Conservation (phyloP, 2,797 vertebrate species). For the Takifugu rubripes region DNA sequence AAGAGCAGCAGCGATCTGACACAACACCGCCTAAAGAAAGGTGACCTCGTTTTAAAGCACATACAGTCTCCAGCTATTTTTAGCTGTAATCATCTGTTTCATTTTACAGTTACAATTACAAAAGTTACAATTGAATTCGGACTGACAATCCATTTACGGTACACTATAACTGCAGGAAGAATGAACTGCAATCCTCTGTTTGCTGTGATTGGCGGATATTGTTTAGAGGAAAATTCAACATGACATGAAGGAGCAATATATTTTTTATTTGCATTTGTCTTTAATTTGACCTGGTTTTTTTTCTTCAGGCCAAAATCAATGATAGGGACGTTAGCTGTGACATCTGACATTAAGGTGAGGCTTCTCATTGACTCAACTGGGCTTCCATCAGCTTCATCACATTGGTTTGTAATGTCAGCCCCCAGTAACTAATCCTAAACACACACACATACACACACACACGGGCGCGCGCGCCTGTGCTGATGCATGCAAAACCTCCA, state of each 20-base stretch:
- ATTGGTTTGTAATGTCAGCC: conserved; percentile 56
- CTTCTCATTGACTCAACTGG: conserved; percentile 11
- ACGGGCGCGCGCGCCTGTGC: neutral
- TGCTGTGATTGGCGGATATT: neutral
- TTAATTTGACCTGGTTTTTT: conserved; percentile 35
- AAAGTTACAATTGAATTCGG: neutral
- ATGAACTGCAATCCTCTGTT: neutral
- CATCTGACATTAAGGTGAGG: conserved; percentile 69
- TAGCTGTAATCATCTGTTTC: neutral
- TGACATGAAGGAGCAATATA: conserved; percentile 7
- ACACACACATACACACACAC: too few relatives aligned
- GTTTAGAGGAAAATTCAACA: neutral
- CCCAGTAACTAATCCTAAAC: conserved; percentile 37
- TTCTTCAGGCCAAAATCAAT: conserved; percentile 65
- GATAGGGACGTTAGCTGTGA: conserved; percentile 55
- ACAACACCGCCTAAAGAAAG: conserved; percentile 61
- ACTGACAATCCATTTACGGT: neutral
- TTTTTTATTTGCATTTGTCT: conserved; percentile 19
- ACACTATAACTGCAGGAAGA: neutral
- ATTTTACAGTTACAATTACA: neutral
- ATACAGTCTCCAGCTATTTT: conserved; percentile 6
- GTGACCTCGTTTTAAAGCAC: conserved; percentile 48
- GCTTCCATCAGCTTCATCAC: conserved; percentile 20
- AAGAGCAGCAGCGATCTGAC: conserved; percentile 59
- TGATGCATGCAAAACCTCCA: conserved; percentile 15